phyloP scores from a whole-genome alignment of 2,888 invertebrate species.

The Subacronicta megacephala region DNA sequence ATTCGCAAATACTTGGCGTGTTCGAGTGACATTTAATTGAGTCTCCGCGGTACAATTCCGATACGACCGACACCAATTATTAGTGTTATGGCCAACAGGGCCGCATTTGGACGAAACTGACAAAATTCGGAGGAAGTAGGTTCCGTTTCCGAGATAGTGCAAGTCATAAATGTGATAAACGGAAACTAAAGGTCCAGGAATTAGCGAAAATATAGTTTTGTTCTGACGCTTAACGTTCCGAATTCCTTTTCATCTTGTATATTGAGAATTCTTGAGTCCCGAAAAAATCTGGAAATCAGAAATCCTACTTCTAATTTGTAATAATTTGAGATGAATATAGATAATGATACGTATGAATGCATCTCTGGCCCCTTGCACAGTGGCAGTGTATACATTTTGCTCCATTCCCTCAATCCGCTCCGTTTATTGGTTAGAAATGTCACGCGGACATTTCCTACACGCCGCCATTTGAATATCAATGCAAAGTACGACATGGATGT shows the following conservation, averaged over 20 bases:
- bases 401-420: conserved; percentile 50
- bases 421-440: conserved; percentile 66
- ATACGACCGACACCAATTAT: conserved; percentile 56
- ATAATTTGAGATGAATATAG: too few relatives aligned
- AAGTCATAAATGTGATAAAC: too few relatives aligned
- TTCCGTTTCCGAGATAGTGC: neutral
- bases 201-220: too few relatives aligned
- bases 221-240: too few relatives aligned
- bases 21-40: conserved; percentile 68
- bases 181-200: too few relatives aligned
- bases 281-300: too few relatives aligned
- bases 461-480: conserved; percentile 48
- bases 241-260: too few relatives aligned
- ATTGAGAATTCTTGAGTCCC: too few relatives aligned
- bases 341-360: conserved; percentile 3
- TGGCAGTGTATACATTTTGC: conserved; percentile 42
- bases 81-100: conserved; percentile 56
- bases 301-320: too few relatives aligned
- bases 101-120: conserved; percentile 7
- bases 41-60: conserved; percentile 39
- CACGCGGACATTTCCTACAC: conserved; percentile 61
- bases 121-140: neutral
- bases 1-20: conserved; percentile 51
- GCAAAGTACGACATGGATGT: conserved; percentile 23
- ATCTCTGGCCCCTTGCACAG: conserved; percentile 19